Evolutionary conservation across 1,140 invertebrate genomes (phyloP), one percentile per base, ranked within the genome.

Genomic region (Doryteuthis pealeii): DNA sequence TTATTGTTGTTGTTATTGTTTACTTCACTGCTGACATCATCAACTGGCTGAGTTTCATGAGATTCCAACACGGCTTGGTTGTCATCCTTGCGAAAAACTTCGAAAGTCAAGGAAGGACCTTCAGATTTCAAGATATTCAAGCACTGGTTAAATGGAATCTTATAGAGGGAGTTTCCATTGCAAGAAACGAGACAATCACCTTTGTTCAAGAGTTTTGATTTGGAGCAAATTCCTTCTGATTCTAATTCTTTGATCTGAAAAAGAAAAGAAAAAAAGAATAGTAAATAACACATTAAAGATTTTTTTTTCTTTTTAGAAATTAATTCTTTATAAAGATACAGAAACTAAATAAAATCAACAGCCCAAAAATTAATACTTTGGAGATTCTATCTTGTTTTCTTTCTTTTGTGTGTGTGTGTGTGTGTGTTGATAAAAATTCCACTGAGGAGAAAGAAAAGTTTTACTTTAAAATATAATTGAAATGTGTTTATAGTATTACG

Each of bases 131-230:
- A 89, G 75, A 96, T 92, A 77, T 92, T 91, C 71, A 96, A 91
- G 74, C 94, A 95, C 84, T 96, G 93, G 22, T 92, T 90, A 84
- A 97, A 95, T 33, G 93, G 94, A 28, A 96, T 87, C 70, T 93
- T 93, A 73, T 92, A 90, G 87, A 95, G 93, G 76, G 91, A 91
- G 82, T 91, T 91, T n/a, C 94, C 94, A 87, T 97, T 97, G 77
- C 96, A 95, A 49, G 94, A 95, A 49, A 95, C 88, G 15, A 97
- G 92, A 81, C 94, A 91, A 82, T 96, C 94, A 22, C 95, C 95
- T 40, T 77, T 75, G 54, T 68, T 73, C 26, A 81, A 30, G 22
- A 76, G 69, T n/a, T 66, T 66, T 45, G 72, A 74, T 65, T 76
- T 75, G 15, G 73, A 33, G 70, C 79, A 80, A 10, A 75, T 74